These are phyloP conservation scores for Platyscapa corneri DNA, from an alignment of 1,140 invertebrate genomes.

Conservation along the genomic window DNA sequence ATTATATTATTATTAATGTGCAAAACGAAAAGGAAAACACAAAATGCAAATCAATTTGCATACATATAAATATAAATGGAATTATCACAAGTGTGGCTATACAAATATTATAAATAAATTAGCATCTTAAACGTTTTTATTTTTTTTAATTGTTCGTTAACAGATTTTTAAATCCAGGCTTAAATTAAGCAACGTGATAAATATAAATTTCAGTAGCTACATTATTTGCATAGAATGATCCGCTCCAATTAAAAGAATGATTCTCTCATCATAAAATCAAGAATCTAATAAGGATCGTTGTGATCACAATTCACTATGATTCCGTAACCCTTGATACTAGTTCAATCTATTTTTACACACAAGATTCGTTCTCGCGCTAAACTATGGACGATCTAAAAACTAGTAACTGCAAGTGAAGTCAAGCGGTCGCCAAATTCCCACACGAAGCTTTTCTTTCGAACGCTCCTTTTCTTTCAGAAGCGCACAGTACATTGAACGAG, in stretches of 20 bases:
- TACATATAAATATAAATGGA: too few species aligned
- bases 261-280: not conserved
- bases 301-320: not conserved
- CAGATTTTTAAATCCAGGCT: too few species aligned
- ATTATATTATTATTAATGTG: too few species aligned
- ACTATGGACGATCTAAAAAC: not conserved
- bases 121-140: too few species aligned
- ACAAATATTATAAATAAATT: too few species aligned
- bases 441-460: not conserved
- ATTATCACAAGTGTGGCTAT: too few species aligned
- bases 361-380: not conserved
- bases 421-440: conserved; percentile 2
- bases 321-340: not conserved
- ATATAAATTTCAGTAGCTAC: too few species aligned
- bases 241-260: not conserved
- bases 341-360: not conserved
- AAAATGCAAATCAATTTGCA: too few species aligned
- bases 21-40: too few species aligned
- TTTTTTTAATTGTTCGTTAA: too few species aligned
- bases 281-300: conserved; percentile 3
- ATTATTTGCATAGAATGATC: too few species aligned
- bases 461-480: not conserved
- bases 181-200: too few species aligned
- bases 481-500: not conserved
- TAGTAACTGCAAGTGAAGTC: conserved; percentile 14